These are phyloP conservation scores for Tyrophagus putrescentiae DNA, from an alignment of 1,140 invertebrate species.

Conservation along the genomic window DNA sequence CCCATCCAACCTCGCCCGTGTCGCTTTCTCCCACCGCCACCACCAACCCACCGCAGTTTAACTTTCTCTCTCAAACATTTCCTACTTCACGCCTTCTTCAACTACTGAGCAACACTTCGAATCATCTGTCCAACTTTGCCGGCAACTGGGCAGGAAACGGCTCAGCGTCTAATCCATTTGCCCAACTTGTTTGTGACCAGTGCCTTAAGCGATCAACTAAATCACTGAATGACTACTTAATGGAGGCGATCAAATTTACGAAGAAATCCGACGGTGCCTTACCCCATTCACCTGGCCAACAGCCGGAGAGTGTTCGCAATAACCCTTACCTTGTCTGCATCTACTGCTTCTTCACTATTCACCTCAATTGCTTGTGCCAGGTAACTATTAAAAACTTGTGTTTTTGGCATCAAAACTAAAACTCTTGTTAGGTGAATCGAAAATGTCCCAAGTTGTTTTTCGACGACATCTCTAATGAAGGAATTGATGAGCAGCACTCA, in stretches of 20 bases:
- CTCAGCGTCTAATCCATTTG: background rate
- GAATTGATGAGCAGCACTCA: background rate
- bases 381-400: background rate
- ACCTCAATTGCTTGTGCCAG: constrained; percentile 14
- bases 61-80: background rate
- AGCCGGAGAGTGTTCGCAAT: background rate
- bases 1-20: background rate
- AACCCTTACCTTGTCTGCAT: constrained; percentile 15
- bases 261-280: background rate
- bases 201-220: constrained; percentile 15
- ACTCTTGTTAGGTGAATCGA: constrained; percentile 3
- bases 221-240: background rate
- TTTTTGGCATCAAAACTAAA: background rate
- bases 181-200: constrained; percentile 17
- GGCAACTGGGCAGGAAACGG: background rate
- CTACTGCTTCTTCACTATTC: constrained; percentile 18
- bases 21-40: constrained; percentile 8
- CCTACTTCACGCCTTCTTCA: background rate
- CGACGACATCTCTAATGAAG: constrained; percentile 5
- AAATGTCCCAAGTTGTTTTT: constrained; percentile 22
- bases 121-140: background rate
- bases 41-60: too few species aligned
- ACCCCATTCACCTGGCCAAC: background rate
- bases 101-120: constrained; percentile 5
- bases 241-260: constrained; percentile 7